Conservation (phyloP, 2,113 vertebrate species). For the Pluvialis apricaria region DNA sequence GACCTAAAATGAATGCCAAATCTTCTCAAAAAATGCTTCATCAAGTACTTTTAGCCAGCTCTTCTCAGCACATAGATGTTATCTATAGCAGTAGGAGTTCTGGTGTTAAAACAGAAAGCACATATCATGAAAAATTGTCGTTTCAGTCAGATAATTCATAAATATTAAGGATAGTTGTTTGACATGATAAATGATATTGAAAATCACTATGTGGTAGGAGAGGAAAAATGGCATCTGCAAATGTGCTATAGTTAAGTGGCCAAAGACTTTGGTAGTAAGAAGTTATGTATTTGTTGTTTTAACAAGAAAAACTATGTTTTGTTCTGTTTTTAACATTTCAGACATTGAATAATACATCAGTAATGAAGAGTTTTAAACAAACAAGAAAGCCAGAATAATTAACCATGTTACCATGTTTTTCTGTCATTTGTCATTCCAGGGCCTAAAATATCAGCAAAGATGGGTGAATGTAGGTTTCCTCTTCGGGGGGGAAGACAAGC, state of each 20-base stretch:
- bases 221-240: background rate
- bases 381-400: background rate
- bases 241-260: background rate
- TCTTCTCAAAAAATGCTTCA: background rate
- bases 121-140: background rate
- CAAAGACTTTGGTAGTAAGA: background rate
- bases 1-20: background rate
- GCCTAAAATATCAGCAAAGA: background rate
- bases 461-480: background rate
- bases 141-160: conserved; percentile 6
- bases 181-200: background rate
- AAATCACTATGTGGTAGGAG: background rate
- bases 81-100: background rate
- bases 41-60: background rate
- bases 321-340: background rate
- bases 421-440: background rate
- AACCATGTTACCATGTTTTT: background rate
- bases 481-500: background rate
- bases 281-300: background rate
- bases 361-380: background rate
- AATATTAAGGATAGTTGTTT: background rate
- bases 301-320: background rate
- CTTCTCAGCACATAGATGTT: background rate
- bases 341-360: background rate
- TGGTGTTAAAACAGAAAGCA: background rate